Evolutionary conservation across 2,888 invertebrate genomes (phyloP), one percentile per base, ranked within the genome.

Genomic region (Galerucella nymphaeae): DNA sequence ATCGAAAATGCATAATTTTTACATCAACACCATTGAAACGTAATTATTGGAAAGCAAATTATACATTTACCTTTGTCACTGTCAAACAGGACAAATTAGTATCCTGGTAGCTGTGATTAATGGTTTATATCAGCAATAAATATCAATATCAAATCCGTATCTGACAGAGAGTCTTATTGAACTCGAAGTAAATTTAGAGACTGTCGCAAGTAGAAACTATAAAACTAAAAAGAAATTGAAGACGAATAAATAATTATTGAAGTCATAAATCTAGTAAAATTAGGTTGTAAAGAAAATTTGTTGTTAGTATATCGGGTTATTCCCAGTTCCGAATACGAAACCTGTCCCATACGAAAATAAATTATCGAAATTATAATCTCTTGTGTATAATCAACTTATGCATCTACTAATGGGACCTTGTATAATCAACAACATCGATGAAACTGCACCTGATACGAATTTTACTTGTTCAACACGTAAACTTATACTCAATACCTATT

Each of bases 21-120:
- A 48, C 6, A 48, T n/a, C n/a, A 48, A 13, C 48, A 48, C n/a
- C n/a, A 48, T 48, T 4, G n/a, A 48, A 48, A 48, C n/a, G 53
- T 53, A 53, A 53, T 53, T 53, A 53, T 18, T 16, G 8, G 18
- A 53, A 3, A 53, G 53, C 53, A 53, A 53, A 53, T 53, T 53
- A 53, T 53, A 18, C 53, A 16, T 59, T 59, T 59, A 59, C 59
- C 59, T 30, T 38, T 59, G 59, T 59, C 59, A 38, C 38, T 59
- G 59, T 59, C 59, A 59, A 59, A 59, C 16, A 38, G 38, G 59
- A 38, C 59, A 18, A 59, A 59, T 30, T 59, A 59, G 18, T 59
- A 59, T 38, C 30, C 30, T n/a, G 59, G 38, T 13, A 4, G n/a
- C 9, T 11, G 59, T 59, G 59, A 59, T 59, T 38, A 59, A 59